phyloP scores from a whole-genome alignment of 1,140 invertebrate species.

The Procambarus clarkii region DNA sequence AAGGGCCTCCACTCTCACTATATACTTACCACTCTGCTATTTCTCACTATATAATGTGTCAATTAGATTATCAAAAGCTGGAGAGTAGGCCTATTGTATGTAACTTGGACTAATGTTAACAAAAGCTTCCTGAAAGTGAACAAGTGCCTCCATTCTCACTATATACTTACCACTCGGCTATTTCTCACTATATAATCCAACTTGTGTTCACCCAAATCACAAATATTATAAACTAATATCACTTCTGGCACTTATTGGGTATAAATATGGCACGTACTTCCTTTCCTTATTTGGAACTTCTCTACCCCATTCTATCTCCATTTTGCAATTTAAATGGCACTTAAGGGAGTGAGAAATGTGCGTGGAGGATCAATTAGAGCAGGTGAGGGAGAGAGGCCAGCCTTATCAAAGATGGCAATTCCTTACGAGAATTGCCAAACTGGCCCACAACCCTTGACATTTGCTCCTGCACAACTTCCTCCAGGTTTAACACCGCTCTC shows the following conservation, averaged over 20 bases:
- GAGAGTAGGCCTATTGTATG: no score
- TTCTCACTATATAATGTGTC: neutral
- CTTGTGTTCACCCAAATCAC: neutral
- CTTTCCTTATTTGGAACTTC: neutral
- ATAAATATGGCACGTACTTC: neutral
- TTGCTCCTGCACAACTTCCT: slow-evolving; percentile 6
- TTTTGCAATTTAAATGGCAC: neutral
- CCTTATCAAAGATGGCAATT: neutral
- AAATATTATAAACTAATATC: neutral
- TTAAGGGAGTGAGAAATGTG: neutral
- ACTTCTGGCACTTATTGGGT: neutral
- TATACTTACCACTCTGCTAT: neutral
- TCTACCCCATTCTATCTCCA: neutral
- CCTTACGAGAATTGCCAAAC: slow-evolving; percentile 31
- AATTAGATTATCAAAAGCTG: no score
- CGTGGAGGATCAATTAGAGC: neutral
- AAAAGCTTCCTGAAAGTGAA: no score
- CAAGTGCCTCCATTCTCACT: no score
- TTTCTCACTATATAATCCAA: neutral
- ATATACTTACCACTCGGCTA: neutral
- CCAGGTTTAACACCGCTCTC: neutral
- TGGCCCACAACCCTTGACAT: slow-evolving; percentile 60
- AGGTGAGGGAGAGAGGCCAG: neutral
- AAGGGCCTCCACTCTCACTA: no score
- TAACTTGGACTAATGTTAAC: no score